These are phyloP conservation scores for Lacanobia wlatinum DNA, from an alignment of 2,888 invertebrate species.

Conservation along the genomic window DNA sequence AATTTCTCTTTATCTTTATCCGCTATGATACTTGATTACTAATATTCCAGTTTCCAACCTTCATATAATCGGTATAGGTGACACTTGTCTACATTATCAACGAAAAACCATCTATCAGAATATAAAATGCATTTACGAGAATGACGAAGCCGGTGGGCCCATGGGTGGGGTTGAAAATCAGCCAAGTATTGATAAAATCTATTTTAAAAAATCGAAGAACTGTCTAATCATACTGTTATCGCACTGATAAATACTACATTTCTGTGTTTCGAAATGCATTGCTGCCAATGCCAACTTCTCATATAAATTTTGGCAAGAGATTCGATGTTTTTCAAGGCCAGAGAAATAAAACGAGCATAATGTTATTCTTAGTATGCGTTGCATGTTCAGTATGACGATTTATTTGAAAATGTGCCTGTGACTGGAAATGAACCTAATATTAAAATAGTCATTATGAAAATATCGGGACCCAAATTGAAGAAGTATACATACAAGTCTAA, in stretches of 20 bases:
- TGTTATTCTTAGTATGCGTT: conserved; percentile 43
- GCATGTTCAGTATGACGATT: conserved; percentile 19
- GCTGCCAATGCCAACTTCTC: conserved; percentile 46
- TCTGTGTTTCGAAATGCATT: conserved; percentile 39
- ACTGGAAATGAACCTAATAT: conserved; percentile 16
- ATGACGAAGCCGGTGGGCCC: neutral
- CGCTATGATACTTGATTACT: no score
- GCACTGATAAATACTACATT: conserved; percentile 32
- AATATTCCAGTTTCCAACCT: no score
- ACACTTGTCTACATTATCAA: neutral
- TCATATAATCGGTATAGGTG: no score
- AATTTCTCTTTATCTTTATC: no score
- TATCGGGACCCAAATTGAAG: neutral
- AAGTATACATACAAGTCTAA: no score
- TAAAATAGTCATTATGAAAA: neutral
- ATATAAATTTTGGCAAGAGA: conserved; percentile 47
- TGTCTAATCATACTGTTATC: conserved; percentile 23
- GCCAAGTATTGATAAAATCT: conserved; percentile 7
- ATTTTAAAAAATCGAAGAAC: conserved; percentile 7
- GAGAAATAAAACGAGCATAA: conserved; percentile 45
- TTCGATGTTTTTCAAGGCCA: conserved; percentile 45
- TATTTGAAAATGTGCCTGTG: conserved; percentile 1
- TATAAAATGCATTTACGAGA: conserved; percentile 1
- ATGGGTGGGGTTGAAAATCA: neutral
- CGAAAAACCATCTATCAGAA: no score